Conservation (phyloP, 1,140 invertebrate genomes). For the Lucilia sericata region DNA sequence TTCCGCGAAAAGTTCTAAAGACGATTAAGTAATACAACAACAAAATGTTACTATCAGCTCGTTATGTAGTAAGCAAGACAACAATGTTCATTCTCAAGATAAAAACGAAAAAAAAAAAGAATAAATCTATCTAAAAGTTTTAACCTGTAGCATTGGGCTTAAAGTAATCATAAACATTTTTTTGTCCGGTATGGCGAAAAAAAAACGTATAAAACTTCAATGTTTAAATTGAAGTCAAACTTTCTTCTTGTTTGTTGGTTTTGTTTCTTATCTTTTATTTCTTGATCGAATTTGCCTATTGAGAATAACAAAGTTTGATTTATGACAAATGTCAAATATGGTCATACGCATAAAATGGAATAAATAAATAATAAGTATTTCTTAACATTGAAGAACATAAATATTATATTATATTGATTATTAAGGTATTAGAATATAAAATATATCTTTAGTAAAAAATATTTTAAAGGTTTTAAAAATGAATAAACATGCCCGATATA, state of each 20-base stretch:
- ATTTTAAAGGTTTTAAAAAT: no score
- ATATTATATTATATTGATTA: no score
- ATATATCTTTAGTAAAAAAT: no score
- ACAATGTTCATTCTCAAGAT: background rate
- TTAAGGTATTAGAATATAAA: no score
- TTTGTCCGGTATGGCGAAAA: background rate
- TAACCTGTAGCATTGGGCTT: constrained; percentile 10
- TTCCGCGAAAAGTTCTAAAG: constrained; percentile 16
- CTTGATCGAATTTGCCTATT: background rate
- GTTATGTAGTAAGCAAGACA: background rate
- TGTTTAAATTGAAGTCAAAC: background rate
- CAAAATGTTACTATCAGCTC: background rate
- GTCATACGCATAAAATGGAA: background rate
- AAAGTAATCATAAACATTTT: constrained; percentile 25
- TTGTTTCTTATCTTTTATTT: background rate
- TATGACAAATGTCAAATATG: background rate
- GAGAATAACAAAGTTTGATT: background rate
- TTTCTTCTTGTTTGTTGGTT: background rate
- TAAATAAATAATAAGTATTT: no score
- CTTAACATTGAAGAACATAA: no score
- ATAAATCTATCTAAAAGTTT: constrained; percentile 4
- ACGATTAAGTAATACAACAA: constrained; percentile 1
- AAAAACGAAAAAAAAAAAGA: background rate
- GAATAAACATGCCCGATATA: no score
- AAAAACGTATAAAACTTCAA: background rate